Evolutionary conservation across 1,140 invertebrate genomes (phyloP), one percentile per base, ranked within the genome.

Genomic region (Leptinotarsa lineolata): DNA sequence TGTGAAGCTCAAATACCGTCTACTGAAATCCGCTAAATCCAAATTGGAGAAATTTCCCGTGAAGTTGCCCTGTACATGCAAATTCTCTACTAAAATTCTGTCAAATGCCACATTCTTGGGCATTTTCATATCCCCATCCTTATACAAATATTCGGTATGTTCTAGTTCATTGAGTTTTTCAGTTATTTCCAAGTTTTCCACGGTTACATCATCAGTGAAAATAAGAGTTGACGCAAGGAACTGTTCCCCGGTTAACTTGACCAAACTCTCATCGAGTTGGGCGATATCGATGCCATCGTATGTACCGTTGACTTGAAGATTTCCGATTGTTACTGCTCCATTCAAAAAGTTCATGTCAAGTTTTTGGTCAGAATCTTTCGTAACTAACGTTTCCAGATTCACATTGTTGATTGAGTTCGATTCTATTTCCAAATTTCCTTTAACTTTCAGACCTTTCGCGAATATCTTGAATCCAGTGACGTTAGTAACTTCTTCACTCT

Each of bases 391-490:
- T 12, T 82, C 75, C 4, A 87, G 59, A 15, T 78, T 71, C 44
- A 86, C 82, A 13, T 83, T 79, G 72, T 84, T 87, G 0, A 88
- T 78, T 8, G 69, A 75, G 6, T 83, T 80, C 15, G 83, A 82
- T 68, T 74, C 46, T 2, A 86, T 75, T 65, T 80, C 68, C 30
- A 85, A 48, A 61, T 82, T 79, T 15, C 81, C 76, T 58, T 76
- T n/a, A n/a, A 84, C 66, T 4, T 72, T 72, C 0, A 88, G 69
- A 1, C 82, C 78, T 64, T 81, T 65, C 15, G 76, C 67, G 59
- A 88, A 84, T 4, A 73, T 76, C 82, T 88, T 88, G 1, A 72
- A 46, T 1, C 82, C 82, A 20, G 77, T 74, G 65, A 88, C 84
- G 0, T 69, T 61, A 16, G 82, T 70, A 20, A 81, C 74, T 24